Base-by-base conservation (phyloP, 2,113 vertebrate genomes). In the Scytalopus superciliaris region DNA sequence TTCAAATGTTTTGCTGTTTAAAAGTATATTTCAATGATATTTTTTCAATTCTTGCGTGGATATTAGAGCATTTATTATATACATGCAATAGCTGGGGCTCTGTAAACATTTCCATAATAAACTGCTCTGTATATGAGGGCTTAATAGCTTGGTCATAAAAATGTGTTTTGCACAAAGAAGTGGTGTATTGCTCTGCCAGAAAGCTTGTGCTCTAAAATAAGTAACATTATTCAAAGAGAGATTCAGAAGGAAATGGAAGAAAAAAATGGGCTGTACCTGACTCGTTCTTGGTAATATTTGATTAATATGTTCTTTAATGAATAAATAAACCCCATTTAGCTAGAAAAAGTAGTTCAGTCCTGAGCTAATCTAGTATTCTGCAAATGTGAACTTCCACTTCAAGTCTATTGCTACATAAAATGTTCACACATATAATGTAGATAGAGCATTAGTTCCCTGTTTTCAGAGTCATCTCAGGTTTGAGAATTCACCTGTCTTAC, bases 111-210 rank as follows among this genome's bases (percentile, higher is more conserved):
- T 86, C 59, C 56, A 35, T 95, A 86, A 90, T 77, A 77, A 95
- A 77, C 63, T 86, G n/a, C 47, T 90, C 68, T 88, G 39, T 92
- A 55, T 83, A 63, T 4, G 7, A 66, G 45, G 7, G 25, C 64
- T 90, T 96, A 88, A 77, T 95, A 94, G 83, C 3, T 13, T 67
- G 55, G 35, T 79, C 47, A 64, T 96, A 94, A 94, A 96, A 90
- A 47, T 1, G 4, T 87, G 33, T 49, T 95, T 93, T 88, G 60
- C 35, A 42, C 79, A 63, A 83, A 67, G 47, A 94, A 40, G 52
- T 44, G 24, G 33, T 67, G 19, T 81, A 56, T 19, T 79, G 28
- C 30, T 80, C 75, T 93, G 42, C 50, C 40, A 90, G 79, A 86
- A 90, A 67, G 33, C 35, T 86, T 70, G 35, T 63, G 25, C 69